Evolutionary conservation across 1,140 invertebrate genomes (phyloP).

Genomic region (Phortica variegata): DNA sequence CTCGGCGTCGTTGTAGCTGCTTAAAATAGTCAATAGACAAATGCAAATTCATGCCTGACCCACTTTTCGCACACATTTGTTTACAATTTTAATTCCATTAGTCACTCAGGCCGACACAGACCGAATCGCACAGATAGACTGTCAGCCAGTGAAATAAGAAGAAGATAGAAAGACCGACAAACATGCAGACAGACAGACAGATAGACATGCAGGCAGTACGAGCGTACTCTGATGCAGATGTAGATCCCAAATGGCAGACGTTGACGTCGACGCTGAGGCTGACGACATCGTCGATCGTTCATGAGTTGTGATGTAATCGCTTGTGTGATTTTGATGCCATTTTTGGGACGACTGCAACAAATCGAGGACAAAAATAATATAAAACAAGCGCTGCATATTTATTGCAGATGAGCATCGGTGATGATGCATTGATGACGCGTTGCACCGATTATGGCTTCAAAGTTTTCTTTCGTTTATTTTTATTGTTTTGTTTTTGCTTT

Average conservation of each 20-base stretch:
- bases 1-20: slow-evolving; percentile 3
- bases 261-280: background rate
- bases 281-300: slow-evolving; percentile 7
- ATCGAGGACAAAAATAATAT: too few relatives aligned
- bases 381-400: too few relatives aligned
- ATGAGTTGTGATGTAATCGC: slow-evolving; percentile 26
- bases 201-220: slow-evolving; percentile 2
- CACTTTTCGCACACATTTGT: slow-evolving; percentile 35
- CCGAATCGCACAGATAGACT: slow-evolving; percentile 8
- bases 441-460: too few relatives aligned
- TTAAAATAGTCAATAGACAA: slow-evolving; percentile 45
- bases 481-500: too few relatives aligned
- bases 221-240: slow-evolving; percentile 3
- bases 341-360: too few relatives aligned
- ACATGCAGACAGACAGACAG: background rate
- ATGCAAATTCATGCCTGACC: slow-evolving; percentile 54
- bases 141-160: too few relatives aligned
- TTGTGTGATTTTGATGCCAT: background rate
- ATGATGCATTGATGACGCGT: too few relatives aligned
- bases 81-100: slow-evolving; percentile 28
- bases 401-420: too few relatives aligned
- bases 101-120: slow-evolving; percentile 32
- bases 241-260: slow-evolving; percentile 15
- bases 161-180: too few relatives aligned
- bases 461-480: too few relatives aligned